Base-by-base conservation (phyloP, 2,113 vertebrate species). In the Paraplagusia blochii region DNA sequence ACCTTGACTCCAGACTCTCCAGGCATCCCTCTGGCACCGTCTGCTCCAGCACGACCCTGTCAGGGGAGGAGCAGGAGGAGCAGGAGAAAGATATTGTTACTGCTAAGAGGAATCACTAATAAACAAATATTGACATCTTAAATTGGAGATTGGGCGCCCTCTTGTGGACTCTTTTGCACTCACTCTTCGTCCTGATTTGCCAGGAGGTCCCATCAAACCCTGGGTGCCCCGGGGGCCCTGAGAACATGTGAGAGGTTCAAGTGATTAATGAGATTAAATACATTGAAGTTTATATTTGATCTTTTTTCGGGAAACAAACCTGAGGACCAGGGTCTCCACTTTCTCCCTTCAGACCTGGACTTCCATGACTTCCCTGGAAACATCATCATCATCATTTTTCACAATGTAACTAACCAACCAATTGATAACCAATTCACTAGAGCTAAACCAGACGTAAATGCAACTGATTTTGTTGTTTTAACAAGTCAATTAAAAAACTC, bases 11-110 rank as follows among this genome's bases (percentile, higher is more conserved):
- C 97, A 4, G 91, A 7, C 69, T 98, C 94, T 82, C 97, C 97
- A 1, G 97, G 96, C 93, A 98, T 97, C 73, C 97, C 96, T 74
- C 97, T 88, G 69, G 93, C 92, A 44, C 97, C 97, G 64, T 99
- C 96, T 19, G 94, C 89, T 79, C 97, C 97, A 7, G 94, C 88
- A 3, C 95, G 95, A 49, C 97, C 97, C 97, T 99, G 74, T 36
- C 9, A 45, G 22, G 10, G 69, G 11, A 56, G 15, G 29, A 52
- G 33, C n/a, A 45, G 19, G 65, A 13, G 44, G 18, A 18, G 11
- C 15, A 11, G 19, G n/a, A 7, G 12, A 29, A 2, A 29, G 22
- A 29, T n/a, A n/a, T n/a, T n/a, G n/a, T n/a, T n/a, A n/a, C n/a
- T n/a, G n/a, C n/a, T n/a, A 6, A 29, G 22, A 29, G 22, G 6